Percentiles rank a stretch among this genome's conserved stretches.
Conservation (phyloP, 2,113 vertebrate species). For the Crypturellus undulatus region DNA sequence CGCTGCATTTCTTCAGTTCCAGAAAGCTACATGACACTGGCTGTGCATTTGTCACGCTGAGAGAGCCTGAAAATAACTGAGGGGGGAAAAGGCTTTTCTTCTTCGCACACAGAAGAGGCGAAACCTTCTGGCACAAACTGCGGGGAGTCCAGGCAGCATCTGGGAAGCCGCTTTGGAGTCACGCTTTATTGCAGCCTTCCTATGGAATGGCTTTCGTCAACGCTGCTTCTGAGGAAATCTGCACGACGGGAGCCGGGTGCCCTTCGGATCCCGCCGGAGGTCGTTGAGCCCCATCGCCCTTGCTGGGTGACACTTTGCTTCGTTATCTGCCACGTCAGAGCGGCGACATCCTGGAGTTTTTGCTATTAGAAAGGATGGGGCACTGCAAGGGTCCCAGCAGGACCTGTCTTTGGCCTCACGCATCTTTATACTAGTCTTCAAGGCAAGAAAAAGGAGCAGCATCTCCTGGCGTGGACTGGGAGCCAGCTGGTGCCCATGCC, state of each 20-base stretch:
- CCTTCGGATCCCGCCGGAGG: neutral
- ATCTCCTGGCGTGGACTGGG: neutral
- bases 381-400: neutral
- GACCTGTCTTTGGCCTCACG: neutral
- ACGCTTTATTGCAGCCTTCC: neutral
- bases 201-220: neutral
- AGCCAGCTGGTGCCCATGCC: neutral
- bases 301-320: fast-evolving
- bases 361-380: neutral
- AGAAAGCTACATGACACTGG: neutral
- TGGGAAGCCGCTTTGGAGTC: neutral
- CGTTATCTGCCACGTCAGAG: neutral
- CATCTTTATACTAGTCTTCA: neutral
- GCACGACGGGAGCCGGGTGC: fast-evolving
- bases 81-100: neutral
- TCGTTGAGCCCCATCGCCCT: neutral
- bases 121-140: neutral
- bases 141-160: neutral
- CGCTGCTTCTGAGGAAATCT: neutral
- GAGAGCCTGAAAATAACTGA: neutral
- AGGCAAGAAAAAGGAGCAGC: neutral
- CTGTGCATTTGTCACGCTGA: neutral
- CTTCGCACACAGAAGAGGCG: neutral
- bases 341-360: neutral
- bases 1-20: neutral